phyloP scores from a whole-genome alignment of 2,797 vertebrate species.

The Falco concolor region DNA sequence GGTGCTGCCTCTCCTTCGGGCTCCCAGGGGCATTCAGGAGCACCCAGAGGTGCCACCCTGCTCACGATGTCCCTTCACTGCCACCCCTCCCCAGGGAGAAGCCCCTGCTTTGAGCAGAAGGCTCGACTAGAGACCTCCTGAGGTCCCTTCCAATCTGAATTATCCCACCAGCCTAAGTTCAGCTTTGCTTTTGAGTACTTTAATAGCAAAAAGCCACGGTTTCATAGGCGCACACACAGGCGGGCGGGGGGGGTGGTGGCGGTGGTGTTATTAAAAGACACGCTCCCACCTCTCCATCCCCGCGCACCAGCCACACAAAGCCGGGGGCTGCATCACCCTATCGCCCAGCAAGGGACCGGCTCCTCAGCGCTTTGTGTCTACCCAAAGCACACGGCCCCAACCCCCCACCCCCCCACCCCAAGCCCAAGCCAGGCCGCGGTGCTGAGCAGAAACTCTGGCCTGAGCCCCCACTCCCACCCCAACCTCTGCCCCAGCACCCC shows the following conservation, averaged over 20 bases:
- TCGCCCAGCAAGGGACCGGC: neutral
- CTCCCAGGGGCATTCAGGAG: neutral
- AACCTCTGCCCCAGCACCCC: neutral
- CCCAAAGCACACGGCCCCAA: neutral
- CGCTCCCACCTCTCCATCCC: neutral
- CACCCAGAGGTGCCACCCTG: neutral
- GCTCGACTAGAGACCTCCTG: neutral
- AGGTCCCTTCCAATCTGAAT: neutral
- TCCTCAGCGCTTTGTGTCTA: neutral
- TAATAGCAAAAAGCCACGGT: neutral
- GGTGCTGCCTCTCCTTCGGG: neutral
- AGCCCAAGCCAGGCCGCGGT: neutral
- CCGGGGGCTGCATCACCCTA: neutral
- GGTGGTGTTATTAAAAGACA: neutral
- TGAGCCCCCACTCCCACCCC: neutral
- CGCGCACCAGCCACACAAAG: constrained; percentile 5
- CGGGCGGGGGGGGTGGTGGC: too few relatives aligned
- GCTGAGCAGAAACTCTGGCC: neutral
- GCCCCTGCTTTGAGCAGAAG: neutral
- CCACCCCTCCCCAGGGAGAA: neutral
- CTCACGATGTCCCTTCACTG: neutral
- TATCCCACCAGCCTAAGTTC: neutral
- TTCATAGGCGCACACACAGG: neutral
- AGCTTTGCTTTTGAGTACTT: neutral
- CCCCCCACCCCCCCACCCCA: neutral